Percentiles rank a stretch among this genome's conserved stretches.
Evolutionary conservation across 2,113 vertebrate genomes (phyloP).

Genomic region (Scortum barcoo): DNA sequence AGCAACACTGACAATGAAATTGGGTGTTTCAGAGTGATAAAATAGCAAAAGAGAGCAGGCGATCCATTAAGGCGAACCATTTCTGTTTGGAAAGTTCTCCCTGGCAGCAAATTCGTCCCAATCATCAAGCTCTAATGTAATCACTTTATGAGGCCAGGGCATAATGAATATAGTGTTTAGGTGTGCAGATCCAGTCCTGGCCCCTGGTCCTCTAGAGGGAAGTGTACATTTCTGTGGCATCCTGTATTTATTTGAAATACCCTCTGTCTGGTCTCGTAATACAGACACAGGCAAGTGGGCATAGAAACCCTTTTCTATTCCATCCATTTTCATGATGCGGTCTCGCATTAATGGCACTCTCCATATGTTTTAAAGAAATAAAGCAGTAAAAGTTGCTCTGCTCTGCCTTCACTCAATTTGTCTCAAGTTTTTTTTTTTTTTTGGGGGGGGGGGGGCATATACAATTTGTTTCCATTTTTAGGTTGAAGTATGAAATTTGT

Average conservation of each 20-base stretch:
- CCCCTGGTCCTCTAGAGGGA: constrained; percentile 71
- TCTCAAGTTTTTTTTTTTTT: too few species aligned
- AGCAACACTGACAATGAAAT: constrained; percentile 68
- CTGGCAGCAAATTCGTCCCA: constrained; percentile 78
- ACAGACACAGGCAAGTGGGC: constrained; percentile 77
- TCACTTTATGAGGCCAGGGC: constrained; percentile 78
- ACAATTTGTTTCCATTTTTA: constrained; percentile 76
- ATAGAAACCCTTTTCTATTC: constrained; percentile 76
- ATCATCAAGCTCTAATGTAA: constrained; percentile 83
- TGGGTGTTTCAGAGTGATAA: constrained; percentile 76
- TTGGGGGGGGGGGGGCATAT: constrained; percentile 20
- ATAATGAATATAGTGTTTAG: constrained; percentile 85
- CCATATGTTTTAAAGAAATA: constrained; percentile 74
- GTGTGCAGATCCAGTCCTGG: constrained; percentile 72
- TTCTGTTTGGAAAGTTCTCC: constrained; percentile 77
- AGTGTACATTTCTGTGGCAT: constrained; percentile 84
- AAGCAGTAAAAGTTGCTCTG: constrained; percentile 70
- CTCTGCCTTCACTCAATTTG: constrained; percentile 77
- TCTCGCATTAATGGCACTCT: constrained; percentile 67
- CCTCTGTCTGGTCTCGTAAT: constrained; percentile 79
- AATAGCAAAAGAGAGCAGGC: constrained; percentile 53
- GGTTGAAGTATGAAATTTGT: constrained; percentile 68
- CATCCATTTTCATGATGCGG: constrained; percentile 74
- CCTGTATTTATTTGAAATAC: constrained; percentile 84
- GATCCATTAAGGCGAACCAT: constrained; percentile 72